phyloP scores from a whole-genome alignment of 2,888 invertebrate genomes.

The Buathra laborator region DNA sequence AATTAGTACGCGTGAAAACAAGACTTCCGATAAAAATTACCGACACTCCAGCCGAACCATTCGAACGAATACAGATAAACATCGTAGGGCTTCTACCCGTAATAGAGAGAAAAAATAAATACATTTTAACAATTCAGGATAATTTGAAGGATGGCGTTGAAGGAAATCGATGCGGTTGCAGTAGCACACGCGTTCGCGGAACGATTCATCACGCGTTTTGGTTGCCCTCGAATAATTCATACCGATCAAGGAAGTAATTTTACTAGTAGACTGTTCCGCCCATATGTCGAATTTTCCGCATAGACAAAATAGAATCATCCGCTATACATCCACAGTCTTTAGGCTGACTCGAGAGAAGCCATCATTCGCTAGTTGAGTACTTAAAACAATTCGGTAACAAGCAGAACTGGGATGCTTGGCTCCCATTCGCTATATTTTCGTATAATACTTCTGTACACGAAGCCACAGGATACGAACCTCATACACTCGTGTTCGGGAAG shows the following conservation, averaged over 20 bases:
- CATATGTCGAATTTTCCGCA: conserved; percentile 5
- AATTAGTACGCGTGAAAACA: conserved; percentile 35
- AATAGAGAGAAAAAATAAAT: conserved; percentile 48
- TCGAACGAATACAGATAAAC: conserved; percentile 68
- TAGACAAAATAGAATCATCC: not conserved
- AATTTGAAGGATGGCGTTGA: conserved; percentile 49
- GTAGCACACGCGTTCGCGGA: conserved; percentile 43
- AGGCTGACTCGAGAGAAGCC: conserved; percentile 11
- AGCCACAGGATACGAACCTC: not conserved
- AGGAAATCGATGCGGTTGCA: conserved; percentile 17
- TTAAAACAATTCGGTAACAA: not conserved
- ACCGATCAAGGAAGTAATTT: conserved; percentile 62
- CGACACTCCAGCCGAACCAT: conserved; percentile 33
- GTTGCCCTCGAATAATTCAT: conserved; percentile 39
- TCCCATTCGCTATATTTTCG: not conserved
- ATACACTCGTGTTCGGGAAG: not conserved
- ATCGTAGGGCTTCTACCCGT: conserved; percentile 69
- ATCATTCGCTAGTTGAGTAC: not conserved
- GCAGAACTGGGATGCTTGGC: conserved; percentile 4
- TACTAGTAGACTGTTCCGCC: conserved; percentile 29
- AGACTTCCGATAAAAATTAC: conserved; percentile 45
- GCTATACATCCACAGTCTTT: conserved; percentile 9
- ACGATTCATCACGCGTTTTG: conserved; percentile 49
- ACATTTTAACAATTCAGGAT: conserved; percentile 58
- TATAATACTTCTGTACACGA: conserved; percentile 22